phyloP scores from a whole-genome alignment of 2,797 vertebrate species.

The Scleropages formosus region DNA sequence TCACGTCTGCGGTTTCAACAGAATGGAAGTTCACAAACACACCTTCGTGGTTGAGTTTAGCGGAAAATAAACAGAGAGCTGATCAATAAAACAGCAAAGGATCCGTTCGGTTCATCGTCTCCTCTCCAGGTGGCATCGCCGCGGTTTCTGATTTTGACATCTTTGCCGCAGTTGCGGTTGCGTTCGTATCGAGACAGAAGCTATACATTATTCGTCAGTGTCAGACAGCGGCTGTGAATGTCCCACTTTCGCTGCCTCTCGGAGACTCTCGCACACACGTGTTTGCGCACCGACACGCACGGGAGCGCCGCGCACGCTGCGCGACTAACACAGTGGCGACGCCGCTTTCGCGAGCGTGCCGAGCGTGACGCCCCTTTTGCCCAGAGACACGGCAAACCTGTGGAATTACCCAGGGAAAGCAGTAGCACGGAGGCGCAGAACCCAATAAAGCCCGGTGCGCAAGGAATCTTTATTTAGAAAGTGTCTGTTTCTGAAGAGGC shows the following conservation, averaged over 20 bases:
- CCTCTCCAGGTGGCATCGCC: background rate
- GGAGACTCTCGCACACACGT: background rate
- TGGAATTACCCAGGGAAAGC: background rate
- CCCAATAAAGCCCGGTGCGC: conserved; percentile 33
- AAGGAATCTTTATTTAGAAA: conserved; percentile 52
- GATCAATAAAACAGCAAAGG: background rate
- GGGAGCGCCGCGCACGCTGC: no score
- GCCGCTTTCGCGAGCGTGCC: background rate
- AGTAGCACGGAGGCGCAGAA: background rate
- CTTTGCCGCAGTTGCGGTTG: background rate
- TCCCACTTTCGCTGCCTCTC: background rate
- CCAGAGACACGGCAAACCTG: background rate
- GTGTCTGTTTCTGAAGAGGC: conserved; percentile 44
- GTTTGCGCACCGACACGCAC: no score
- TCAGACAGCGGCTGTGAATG: background rate
- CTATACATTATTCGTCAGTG: background rate
- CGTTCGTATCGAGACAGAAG: background rate
- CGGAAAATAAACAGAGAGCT: background rate
- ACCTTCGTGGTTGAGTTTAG: background rate
- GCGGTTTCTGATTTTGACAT: background rate
- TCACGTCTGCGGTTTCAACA: no score
- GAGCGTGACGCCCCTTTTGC: background rate
- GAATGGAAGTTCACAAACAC: no score
- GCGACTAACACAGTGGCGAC: background rate
- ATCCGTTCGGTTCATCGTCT: no score